Percentiles rank a stretch among this genome's conserved stretches.
phyloP scores from a whole-genome alignment of 2,888 invertebrate species.

The Drosophila algonquin region DNA sequence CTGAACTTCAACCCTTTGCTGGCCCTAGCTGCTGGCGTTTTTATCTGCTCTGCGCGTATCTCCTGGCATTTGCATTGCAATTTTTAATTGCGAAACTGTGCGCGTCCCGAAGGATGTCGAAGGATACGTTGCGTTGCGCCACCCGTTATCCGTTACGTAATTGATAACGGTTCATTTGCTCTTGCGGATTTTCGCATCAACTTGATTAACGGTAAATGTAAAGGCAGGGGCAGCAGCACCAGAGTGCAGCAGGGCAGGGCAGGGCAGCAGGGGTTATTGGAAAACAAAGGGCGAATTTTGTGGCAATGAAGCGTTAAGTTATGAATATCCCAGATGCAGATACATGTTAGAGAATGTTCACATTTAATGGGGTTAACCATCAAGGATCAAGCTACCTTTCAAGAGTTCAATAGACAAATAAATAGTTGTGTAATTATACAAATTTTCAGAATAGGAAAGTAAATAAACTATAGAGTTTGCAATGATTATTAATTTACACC shows the following conservation, averaged over 20 bases:
- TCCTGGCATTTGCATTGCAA: conserved; percentile 68
- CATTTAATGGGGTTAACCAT: neutral
- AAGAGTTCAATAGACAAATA: neutral
- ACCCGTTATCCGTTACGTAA: conserved; percentile 69
- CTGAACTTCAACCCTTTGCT: conserved; percentile 34
- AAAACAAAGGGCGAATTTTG: too few species aligned
- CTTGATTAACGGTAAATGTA: conserved; percentile 70
- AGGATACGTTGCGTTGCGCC: conserved; percentile 42
- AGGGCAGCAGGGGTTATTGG: too few species aligned
- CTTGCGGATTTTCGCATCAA: conserved; percentile 57
- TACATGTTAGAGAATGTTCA: conserved; percentile 1
- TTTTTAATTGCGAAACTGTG: conserved; percentile 61
- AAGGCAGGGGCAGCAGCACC: conserved; percentile 10
- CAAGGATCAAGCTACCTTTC: neutral
- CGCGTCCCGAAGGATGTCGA: conserved; percentile 51
- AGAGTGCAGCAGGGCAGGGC: too few species aligned
- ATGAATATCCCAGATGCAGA: conserved; percentile 61
- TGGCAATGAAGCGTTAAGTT: conserved; percentile 69
- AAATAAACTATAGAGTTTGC: neutral
- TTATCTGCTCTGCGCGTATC: conserved; percentile 29
- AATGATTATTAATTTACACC: too few species aligned
- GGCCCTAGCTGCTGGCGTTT: conserved; percentile 55
- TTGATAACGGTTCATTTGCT: conserved; percentile 78
- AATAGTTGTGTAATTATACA: neutral
- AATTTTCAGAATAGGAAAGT: neutral